phyloP scores from a whole-genome alignment of 2,888 invertebrate genomes.

The Tipula unca region DNA sequence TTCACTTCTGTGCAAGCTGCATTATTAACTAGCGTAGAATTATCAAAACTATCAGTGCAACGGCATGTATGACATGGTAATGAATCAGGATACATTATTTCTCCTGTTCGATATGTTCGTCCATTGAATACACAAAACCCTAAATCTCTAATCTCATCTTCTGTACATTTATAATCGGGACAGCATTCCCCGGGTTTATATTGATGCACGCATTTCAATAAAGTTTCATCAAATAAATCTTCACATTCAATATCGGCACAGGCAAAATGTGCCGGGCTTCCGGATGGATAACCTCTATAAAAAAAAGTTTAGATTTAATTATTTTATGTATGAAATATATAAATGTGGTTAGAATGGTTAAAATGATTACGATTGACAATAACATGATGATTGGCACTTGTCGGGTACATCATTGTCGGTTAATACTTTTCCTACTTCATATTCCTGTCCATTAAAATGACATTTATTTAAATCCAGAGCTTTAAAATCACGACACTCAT shows the following conservation, averaged over 20 bases:
- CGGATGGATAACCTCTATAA: neutral
- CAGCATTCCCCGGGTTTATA: neutral
- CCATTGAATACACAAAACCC: conserved; percentile 43
- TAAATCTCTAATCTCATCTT: conserved; percentile 30
- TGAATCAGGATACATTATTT: conserved; percentile 41
- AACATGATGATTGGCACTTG: neutral
- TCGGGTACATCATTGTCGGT: neutral
- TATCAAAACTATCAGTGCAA: conserved; percentile 44
- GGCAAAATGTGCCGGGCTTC: neutral
- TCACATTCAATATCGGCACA: neutral
- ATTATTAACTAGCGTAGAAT: conserved; percentile 34
- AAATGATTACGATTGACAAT: neutral
- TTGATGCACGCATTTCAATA: neutral
- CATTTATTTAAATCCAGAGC: neutral
- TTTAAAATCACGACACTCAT: neutral
- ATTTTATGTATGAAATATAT: neutral
- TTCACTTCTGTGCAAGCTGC: conserved; percentile 43
- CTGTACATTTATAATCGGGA: neutral
- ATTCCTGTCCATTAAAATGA: neutral
- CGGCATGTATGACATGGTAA: conserved; percentile 44
- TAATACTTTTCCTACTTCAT: neutral
- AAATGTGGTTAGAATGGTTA: neutral
- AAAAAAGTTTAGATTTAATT: neutral
- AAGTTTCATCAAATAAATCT: neutral
- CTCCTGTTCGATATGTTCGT: conserved; percentile 44